These are phyloP conservation scores for Chaetophractus vellerosus DNA, from an alignment of 2,797 vertebrate species.

Conservation along the genomic window DNA sequence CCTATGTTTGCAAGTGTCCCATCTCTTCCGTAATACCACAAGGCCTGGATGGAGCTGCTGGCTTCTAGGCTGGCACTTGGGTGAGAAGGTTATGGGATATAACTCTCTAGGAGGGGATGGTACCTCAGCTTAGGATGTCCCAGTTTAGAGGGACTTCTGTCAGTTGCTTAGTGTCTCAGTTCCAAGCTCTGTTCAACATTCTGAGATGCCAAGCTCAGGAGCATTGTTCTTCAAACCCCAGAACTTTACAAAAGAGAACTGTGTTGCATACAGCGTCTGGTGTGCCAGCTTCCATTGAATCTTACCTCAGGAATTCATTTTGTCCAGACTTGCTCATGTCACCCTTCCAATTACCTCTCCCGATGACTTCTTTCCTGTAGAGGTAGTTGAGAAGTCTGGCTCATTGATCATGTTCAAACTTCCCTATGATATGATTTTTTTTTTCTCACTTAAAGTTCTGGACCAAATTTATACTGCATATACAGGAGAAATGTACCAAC, in stretches of 20 bases:
- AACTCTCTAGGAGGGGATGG: neutral
- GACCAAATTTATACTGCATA: neutral
- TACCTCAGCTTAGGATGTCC: neutral
- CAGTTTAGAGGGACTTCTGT: neutral
- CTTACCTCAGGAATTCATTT: neutral
- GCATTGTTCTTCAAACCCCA: neutral
- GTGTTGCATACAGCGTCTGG: neutral
- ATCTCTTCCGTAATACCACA: neutral
- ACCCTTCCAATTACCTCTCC: neutral
- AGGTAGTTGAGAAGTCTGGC: neutral
- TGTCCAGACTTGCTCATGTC: neutral
- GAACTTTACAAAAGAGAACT: conserved; percentile 17
- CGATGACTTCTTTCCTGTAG: neutral
- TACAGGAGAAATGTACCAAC: neutral
- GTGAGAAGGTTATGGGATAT: neutral
- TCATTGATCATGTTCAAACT: neutral
- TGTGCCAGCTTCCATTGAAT: neutral
- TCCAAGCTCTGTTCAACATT: neutral
- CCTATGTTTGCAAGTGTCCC: neutral
- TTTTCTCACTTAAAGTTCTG: neutral
- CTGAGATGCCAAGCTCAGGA: neutral
- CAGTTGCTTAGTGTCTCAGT: neutral
- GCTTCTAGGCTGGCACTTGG: neutral
- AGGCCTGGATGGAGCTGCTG: neutral
- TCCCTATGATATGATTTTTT: neutral